Base-by-base conservation (phyloP, 2,113 vertebrate genomes). In the Ploceus nigricollis region DNA sequence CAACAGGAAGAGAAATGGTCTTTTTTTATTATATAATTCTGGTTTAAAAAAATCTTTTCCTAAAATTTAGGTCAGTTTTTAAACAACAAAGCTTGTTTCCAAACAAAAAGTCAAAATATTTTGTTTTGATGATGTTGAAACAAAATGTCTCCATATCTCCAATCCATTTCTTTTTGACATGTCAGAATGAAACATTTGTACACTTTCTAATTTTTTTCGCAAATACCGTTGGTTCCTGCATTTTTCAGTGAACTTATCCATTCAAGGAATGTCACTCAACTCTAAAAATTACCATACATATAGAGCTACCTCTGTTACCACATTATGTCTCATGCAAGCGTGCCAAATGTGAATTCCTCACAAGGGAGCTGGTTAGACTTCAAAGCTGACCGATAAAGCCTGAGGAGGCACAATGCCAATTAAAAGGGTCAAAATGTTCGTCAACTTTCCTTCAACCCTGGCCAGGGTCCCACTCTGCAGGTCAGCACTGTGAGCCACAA, bases 41-140 rank as follows among this genome's bases (percentile, higher is more conserved):
- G 33, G 19, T 58, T 93, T 70, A 7, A 73, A 91, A 90, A 90
- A 86, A 45, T 30, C 13, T 40, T 68, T 56, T 58, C 64, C 72
- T 84, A 78, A 95, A 95, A 94, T 96, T 87, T 87, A 81, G 93
- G 94, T 82, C 94, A 78, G 77, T 89, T 94, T 95, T 92, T 81
- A 87, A 94, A 91, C 72, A 89, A 93, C 76, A 91, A 94, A 90
- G 14, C 68, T 90, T 84, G 89, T 95, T 95, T 92, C 86, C 81
- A 92, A 96, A 89, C 89, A 94, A 64, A 75, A 92, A 97, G 95
- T 97, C 95, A 97, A 95, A 97, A 97, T 94, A 97, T 97, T 97
- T 95, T 94, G 82, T 89, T 96, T 58, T 15, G 51, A 54, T 60
- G 86, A 58, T 27, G 64, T 71, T 81, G 80, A 89, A 94, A 83